Evolutionary conservation across 2,113 vertebrate species (phyloP).

Genomic region (Cheilinus undulatus): DNA sequence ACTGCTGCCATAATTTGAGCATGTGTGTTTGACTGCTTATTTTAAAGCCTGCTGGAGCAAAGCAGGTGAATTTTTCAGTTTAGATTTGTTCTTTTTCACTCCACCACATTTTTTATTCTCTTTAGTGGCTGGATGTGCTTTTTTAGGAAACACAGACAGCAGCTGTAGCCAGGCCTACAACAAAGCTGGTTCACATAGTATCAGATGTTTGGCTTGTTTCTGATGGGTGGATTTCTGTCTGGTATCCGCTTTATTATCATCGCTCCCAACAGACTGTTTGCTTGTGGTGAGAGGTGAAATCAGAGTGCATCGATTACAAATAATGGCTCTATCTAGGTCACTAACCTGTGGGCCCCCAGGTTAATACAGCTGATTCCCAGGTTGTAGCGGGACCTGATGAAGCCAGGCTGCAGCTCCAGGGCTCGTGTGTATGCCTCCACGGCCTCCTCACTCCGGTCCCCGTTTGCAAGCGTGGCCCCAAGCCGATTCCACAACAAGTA

Average conservation of each 20-base stretch:
- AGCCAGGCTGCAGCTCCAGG: constrained; percentile 96
- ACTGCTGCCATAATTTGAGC: neutral
- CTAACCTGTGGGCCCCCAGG: constrained; percentile 95
- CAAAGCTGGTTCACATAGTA: neutral
- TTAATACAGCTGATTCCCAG: constrained; percentile 99
- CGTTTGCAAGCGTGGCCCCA: constrained; percentile 95
- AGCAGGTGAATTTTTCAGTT: neutral
- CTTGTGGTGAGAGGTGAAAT: neutral
- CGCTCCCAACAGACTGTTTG: neutral
- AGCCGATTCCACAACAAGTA: constrained; percentile 98
- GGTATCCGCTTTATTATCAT: neutral
- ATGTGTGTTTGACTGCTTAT: neutral
- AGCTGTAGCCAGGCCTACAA: neutral
- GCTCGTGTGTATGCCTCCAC: constrained; percentile 95
- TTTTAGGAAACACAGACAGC: too few relatives aligned
- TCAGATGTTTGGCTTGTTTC: neutral
- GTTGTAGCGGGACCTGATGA: constrained; percentile 97
- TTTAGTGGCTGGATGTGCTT: too few relatives aligned
- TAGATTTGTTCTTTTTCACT: neutral
- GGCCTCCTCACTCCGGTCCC: constrained; percentile 95
- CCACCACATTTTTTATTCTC: too few relatives aligned
- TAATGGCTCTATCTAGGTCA: neutral
- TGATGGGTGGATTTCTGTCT: neutral
- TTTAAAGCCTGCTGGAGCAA: neutral
- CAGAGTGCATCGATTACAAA: neutral